Percentiles rank a stretch among this genome's conserved stretches.
Conservation (phyloP, 2,888 invertebrate genomes). For the Andrena marginata region DNA sequence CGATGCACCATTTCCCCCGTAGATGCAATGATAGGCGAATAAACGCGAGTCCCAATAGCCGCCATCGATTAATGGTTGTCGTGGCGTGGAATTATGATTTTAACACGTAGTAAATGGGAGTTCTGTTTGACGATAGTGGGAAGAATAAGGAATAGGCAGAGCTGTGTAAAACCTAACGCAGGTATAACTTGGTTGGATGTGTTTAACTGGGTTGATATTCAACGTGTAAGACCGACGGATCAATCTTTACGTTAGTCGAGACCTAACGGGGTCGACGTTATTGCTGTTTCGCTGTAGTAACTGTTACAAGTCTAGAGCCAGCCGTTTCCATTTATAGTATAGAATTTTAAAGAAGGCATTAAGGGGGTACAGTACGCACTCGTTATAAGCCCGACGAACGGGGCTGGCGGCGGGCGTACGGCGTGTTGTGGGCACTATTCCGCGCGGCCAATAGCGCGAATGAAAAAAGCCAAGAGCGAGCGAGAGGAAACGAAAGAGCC, state of each 20-base stretch:
- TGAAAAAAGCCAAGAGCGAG: no score
- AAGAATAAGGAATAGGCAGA: neutral
- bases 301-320: slow-evolving; percentile 1
- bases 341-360: neutral
- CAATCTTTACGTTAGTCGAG: neutral
- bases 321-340: neutral
- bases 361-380: no score
- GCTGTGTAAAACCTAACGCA: no score
- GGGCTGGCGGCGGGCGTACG: no score
- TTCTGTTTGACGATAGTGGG: neutral
- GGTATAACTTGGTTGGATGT: neutral
- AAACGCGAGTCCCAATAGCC: neutral
- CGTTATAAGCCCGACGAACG: no score
- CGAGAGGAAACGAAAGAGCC: no score
- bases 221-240: neutral
- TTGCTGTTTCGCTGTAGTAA: neutral
- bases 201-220: neutral
- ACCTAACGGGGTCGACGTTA: neutral
- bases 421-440: no score
- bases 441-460: no score
- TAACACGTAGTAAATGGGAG: neutral
- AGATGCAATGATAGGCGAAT: neutral
- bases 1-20: neutral
- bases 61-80: neutral
- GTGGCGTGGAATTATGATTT: neutral